Evolutionary conservation across 2,797 vertebrate species (phyloP).

Genomic region (Myotis myotis): DNA sequence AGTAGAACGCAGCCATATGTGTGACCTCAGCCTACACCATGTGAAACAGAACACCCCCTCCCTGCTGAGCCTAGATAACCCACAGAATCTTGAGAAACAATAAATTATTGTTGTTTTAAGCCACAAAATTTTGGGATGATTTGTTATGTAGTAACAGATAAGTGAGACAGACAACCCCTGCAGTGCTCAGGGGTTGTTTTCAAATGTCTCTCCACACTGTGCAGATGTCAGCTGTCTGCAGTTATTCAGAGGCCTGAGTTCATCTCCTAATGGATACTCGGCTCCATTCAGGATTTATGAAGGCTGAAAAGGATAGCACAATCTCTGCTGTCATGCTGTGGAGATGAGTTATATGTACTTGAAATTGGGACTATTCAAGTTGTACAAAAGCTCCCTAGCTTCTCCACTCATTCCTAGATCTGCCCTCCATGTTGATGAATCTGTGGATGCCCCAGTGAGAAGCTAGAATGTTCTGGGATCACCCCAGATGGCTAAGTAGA

Average conservation of each 20-base stretch:
- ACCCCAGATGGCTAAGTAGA: background rate
- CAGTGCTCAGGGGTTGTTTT: constrained; percentile 17
- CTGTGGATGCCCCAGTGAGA: background rate
- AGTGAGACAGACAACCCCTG: constrained; percentile 7
- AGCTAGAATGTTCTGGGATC: background rate
- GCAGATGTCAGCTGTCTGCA: background rate
- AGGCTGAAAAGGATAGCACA: background rate
- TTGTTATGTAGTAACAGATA: constrained; percentile 16
- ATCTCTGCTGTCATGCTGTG: background rate
- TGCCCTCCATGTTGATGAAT: background rate
- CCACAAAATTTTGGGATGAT: constrained; percentile 1
- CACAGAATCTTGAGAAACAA: constrained; percentile 30
- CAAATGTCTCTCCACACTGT: background rate
- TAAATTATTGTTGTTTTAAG: constrained; percentile 22
- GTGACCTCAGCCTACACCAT: background rate
- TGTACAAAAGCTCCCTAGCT: background rate
- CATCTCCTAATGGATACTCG: background rate
- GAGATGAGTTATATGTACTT: background rate
- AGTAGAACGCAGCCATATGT: background rate
- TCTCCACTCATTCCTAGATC: constrained; percentile 26
- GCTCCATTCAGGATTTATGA: constrained; percentile 9
- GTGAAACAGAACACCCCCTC: background rate
- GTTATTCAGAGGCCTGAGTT: constrained; percentile 23
- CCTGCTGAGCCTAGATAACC: background rate
- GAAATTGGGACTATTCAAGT: constrained; percentile 12